Evolutionary conservation across 2,113 vertebrate genomes (phyloP).

Genomic region (Proteles cristata): DNA sequence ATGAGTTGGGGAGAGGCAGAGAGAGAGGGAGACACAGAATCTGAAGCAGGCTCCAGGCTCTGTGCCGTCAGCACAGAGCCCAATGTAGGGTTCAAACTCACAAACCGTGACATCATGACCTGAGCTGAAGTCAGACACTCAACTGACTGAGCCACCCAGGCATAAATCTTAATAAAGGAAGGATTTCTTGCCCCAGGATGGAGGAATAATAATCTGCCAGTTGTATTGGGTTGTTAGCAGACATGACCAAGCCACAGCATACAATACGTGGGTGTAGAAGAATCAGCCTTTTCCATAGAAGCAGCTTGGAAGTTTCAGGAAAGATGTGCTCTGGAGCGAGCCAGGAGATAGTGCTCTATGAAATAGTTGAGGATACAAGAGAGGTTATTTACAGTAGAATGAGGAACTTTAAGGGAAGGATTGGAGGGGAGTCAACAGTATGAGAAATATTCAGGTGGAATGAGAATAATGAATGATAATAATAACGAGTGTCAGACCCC

Average conservation of each 20-base stretch:
- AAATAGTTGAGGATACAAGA: not conserved
- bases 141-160: no score
- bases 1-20: no score
- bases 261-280: not conserved
- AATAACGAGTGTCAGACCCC: not conserved
- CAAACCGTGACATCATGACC: no score
- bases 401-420: not conserved
- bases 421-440: not conserved
- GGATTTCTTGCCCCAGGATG: not conserved
- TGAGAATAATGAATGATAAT: not conserved
- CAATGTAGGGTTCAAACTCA: no score
- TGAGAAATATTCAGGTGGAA: constrained; percentile 33
- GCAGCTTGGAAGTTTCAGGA: not conserved
- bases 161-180: constrained; percentile 21
- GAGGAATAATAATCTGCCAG: not conserved
- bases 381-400: not conserved
- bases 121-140: no score
- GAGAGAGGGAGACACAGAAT: no score
- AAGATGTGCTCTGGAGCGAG: not conserved
- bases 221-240: not conserved
- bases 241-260: not conserved
- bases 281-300: not conserved
- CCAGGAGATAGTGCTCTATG: not conserved
- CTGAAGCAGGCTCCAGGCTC: no score
- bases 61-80: no score